Conservation (phyloP, 2,113 vertebrate species). For the Sebastes schlegelii region DNA sequence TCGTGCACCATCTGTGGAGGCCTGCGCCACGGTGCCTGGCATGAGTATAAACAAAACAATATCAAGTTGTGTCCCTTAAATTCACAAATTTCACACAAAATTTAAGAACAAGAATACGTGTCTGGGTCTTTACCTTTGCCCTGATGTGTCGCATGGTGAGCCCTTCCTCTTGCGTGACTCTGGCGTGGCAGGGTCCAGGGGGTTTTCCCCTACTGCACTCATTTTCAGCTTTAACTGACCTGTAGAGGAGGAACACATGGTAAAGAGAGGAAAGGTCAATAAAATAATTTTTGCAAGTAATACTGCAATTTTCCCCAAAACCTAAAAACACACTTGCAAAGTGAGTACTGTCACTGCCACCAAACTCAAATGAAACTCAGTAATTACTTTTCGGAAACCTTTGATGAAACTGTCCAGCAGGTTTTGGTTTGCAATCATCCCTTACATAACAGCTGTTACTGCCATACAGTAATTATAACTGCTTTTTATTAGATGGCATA, state of each 20-base stretch:
- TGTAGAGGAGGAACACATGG: conserved; percentile 47
- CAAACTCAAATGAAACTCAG: background rate
- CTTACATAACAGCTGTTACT: background rate
- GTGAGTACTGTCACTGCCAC: background rate
- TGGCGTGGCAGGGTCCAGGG: conserved; percentile 88
- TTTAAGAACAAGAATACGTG: background rate
- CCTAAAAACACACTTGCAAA: background rate
- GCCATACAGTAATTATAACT: background rate
- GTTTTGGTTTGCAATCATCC: background rate
- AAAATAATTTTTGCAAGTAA: background rate
- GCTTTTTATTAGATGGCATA: background rate
- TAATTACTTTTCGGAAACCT: background rate
- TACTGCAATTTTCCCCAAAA: background rate
- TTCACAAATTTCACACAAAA: background rate
- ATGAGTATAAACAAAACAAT: no score
- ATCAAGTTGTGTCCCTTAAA: background rate
- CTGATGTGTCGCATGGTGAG: conserved; percentile 91
- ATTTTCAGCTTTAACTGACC: conserved; percentile 92
- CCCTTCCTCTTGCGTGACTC: conserved; percentile 95
- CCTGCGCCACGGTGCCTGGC: no score
- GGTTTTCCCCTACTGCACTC: conserved; percentile 94
- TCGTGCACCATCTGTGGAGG: no score
- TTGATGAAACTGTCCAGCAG: background rate
- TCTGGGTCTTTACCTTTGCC: conserved; percentile 86
- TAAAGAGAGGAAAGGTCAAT: background rate